phyloP scores from a whole-genome alignment of 2,888 invertebrate species.

The Perdita meconis region DNA sequence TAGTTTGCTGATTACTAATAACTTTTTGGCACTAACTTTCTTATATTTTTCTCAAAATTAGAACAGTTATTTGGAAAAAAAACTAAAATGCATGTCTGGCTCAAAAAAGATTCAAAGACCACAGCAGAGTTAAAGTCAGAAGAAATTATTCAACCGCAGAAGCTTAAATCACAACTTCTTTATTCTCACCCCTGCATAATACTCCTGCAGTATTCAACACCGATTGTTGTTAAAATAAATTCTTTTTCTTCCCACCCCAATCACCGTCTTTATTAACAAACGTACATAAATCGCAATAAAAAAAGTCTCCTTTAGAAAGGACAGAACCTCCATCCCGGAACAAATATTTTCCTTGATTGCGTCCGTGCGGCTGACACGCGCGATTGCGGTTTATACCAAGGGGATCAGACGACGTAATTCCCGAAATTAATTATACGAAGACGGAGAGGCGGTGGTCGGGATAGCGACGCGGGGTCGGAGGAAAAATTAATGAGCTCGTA shows the following conservation, averaged over 20 bases:
- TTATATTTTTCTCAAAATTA: no score
- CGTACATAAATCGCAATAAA: background rate
- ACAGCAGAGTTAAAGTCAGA: no score
- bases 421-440: conserved; percentile 64
- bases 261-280: conserved; percentile 21
- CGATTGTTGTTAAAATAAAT: no score
- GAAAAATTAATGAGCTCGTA: conserved; percentile 70
- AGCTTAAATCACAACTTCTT: no score
- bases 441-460: conserved; percentile 28
- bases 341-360: conserved; percentile 63
- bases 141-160: no score
- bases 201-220: no score
- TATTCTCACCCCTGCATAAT: no score
- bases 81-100: no score
- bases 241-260: background rate
- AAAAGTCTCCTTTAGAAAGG: background rate
- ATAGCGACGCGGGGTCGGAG: conserved; percentile 29
- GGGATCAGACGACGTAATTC: conserved; percentile 64
- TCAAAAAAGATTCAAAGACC: no score
- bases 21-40: no score
- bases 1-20: no score
- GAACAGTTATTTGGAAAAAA: no score
- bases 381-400: conserved; percentile 54
- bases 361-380: conserved; percentile 59
- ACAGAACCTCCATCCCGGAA: conserved; percentile 22